A percentile compares a stretch with the other conserved stretches of the same genome.
phyloP scores from a whole-genome alignment of 1,140 invertebrate species.

The Drosophila pachea region DNA sequence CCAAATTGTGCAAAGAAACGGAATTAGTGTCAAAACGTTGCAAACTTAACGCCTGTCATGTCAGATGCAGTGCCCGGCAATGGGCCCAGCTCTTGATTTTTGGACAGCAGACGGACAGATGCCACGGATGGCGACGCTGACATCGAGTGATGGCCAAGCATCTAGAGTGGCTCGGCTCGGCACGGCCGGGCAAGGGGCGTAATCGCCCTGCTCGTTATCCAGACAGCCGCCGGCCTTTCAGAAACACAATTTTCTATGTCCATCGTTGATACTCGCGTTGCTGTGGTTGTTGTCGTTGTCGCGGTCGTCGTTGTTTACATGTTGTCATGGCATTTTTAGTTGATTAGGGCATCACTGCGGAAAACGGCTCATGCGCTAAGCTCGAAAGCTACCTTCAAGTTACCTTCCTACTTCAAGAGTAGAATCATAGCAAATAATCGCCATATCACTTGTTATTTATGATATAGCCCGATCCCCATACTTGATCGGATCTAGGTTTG shows the following conservation, averaged over 20 bases:
- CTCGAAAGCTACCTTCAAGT: constrained; percentile 16
- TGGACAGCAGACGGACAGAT: constrained; percentile 26
- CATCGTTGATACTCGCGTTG: constrained; percentile 19
- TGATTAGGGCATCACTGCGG: constrained; percentile 55
- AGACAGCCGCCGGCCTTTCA: constrained; percentile 35
- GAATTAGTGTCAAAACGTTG: constrained; percentile 76
- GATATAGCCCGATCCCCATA: no score
- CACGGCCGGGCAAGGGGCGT: constrained; percentile 41
- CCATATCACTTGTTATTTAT: no score
- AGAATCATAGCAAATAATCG: no score
- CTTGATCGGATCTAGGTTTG: no score
- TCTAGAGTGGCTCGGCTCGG: constrained; percentile 16
- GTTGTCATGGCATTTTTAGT: constrained; percentile 70
- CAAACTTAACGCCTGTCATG: constrained; percentile 37
- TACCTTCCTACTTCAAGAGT: background rate
- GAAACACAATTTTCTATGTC: constrained; percentile 22
- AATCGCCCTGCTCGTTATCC: constrained; percentile 55
- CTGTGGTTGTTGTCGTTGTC: constrained; percentile 17
- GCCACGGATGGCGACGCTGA: constrained; percentile 3
- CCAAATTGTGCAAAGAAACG: constrained; percentile 54
- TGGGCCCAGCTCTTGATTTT: constrained; percentile 32
- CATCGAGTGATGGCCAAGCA: constrained; percentile 32
- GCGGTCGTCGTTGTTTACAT: constrained; percentile 28
- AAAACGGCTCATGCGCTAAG: constrained; percentile 11
- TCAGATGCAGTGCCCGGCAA: constrained; percentile 24